Percentiles rank a stretch among this genome's conserved stretches.
Evolutionary conservation across 2,797 vertebrate genomes (phyloP).

Genomic region (Mionectes olivaceus): DNA sequence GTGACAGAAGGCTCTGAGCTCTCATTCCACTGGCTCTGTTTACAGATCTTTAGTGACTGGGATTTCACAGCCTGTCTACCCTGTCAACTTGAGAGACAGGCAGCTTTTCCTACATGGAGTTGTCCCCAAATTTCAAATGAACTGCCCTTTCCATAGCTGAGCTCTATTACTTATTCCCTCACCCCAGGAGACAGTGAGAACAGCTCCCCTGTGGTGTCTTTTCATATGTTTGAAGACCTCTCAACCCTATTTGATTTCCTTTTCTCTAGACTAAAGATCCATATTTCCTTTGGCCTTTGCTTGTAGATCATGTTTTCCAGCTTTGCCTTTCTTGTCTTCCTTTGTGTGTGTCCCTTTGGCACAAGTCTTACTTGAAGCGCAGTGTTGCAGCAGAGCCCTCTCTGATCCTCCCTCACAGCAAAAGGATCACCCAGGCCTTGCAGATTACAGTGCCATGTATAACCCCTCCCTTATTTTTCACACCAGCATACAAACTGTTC

Average conservation of each 20-base stretch:
- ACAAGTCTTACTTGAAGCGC: neutral
- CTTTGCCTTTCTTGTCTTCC: neutral
- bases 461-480: neutral
- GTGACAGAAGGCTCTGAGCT: neutral
- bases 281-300: neutral
- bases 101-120: neutral
- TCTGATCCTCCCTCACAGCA: neutral
- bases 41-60: neutral
- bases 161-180: neutral
- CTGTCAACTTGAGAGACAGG: neutral
- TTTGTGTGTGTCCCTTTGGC: neutral
- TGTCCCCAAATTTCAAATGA: neutral
- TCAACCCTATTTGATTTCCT: neutral
- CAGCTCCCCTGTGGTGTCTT: neutral
- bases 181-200: neutral
- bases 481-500: neutral
- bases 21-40: neutral
- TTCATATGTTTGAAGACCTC: neutral
- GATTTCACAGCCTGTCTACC: neutral
- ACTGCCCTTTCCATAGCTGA: neutral
- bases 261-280: neutral
- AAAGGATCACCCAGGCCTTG: neutral
- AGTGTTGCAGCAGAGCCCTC: neutral
- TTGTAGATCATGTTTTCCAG: neutral
- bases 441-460: accelerated